Conservation (phyloP, 2,888 invertebrate genomes). For the Drosophila koepferae region DNA sequence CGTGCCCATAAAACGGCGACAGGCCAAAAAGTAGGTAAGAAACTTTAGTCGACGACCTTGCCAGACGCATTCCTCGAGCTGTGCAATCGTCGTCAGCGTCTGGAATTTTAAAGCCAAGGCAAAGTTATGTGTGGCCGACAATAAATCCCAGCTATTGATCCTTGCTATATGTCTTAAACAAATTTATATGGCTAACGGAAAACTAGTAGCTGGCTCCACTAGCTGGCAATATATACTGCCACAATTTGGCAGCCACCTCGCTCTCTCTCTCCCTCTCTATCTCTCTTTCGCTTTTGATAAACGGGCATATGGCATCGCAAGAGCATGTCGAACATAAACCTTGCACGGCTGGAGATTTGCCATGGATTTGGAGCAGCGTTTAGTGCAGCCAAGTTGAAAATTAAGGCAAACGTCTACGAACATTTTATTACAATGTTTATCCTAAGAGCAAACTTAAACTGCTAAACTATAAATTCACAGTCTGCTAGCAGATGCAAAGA, state of each 20-base stretch:
- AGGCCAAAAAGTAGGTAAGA: constrained; percentile 67
- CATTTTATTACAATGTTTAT: constrained; percentile 62
- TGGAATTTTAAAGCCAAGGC: constrained; percentile 69
- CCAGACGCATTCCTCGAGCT: constrained; percentile 37
- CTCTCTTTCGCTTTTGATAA: constrained; percentile 61
- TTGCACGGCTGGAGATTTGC: constrained; percentile 62
- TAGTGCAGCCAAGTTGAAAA: constrained; percentile 66
- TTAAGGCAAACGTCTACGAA: constrained; percentile 52
- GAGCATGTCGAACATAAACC: constrained; percentile 78
- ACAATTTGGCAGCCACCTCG: constrained; percentile 17
- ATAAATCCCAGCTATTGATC: constrained; percentile 81
- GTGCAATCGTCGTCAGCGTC: constrained; percentile 31
- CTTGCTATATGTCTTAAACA: constrained; percentile 77
- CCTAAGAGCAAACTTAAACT: constrained; percentile 40
- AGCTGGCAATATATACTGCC: constrained; percentile 34
- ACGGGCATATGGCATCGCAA: constrained; percentile 75
- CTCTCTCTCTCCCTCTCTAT: not conserved
- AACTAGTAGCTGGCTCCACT: constrained; percentile 61
- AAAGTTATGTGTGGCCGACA: constrained; percentile 71
- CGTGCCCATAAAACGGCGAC: constrained; percentile 70
- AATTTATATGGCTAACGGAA: constrained; percentile 77
- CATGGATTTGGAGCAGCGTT: constrained; percentile 46
- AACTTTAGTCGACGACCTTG: constrained; percentile 67
- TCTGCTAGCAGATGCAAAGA: constrained; percentile 1
- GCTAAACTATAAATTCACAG: constrained; percentile 37